Percentiles rank a stretch among this genome's conserved stretches.
Conservation (phyloP, 2,888 invertebrate genomes). For the Xiphydria camelus region DNA sequence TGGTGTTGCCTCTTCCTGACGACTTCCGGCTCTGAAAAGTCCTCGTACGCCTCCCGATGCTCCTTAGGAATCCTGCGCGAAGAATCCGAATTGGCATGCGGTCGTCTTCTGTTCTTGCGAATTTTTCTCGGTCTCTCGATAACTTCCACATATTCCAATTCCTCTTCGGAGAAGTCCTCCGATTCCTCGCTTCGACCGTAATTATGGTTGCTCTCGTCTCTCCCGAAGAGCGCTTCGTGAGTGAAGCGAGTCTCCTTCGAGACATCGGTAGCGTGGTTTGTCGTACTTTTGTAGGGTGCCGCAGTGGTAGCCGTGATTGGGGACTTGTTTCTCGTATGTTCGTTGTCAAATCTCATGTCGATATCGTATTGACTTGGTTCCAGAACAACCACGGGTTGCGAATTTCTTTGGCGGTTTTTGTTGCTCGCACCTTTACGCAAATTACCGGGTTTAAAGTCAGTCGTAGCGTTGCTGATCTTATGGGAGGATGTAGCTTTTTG, state of each 20-base stretch:
- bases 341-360: conserved; percentile 28
- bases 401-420: conserved; percentile 15
- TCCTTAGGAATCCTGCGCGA: conserved; percentile 46
- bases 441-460: neutral
- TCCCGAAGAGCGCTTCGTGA: conserved; percentile 14
- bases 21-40: conserved; percentile 19
- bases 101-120: conserved; percentile 37
- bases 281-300: neutral
- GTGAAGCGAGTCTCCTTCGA: conserved; percentile 7
- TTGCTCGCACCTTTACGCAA: conserved; percentile 2
- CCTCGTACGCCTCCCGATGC: conserved; percentile 36
- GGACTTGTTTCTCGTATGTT: conserved; percentile 11
- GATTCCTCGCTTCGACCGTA: conserved; percentile 38
- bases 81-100: conserved; percentile 32
- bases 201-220: conserved; percentile 34
- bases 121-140: conserved; percentile 40
- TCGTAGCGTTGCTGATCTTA: conserved; percentile 26
- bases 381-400: conserved; percentile 41
- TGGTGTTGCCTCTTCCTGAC: conserved; percentile 26
- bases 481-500: conserved; percentile 11
- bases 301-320: neutral
- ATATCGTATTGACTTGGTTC: conserved; percentile 36
- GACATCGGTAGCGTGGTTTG: neutral
- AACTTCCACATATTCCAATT: conserved; percentile 43
- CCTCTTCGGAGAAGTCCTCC: conserved; percentile 40